Conservation (phyloP, 2,113 vertebrate genomes). For the Cephalopholis sonnerati region DNA sequence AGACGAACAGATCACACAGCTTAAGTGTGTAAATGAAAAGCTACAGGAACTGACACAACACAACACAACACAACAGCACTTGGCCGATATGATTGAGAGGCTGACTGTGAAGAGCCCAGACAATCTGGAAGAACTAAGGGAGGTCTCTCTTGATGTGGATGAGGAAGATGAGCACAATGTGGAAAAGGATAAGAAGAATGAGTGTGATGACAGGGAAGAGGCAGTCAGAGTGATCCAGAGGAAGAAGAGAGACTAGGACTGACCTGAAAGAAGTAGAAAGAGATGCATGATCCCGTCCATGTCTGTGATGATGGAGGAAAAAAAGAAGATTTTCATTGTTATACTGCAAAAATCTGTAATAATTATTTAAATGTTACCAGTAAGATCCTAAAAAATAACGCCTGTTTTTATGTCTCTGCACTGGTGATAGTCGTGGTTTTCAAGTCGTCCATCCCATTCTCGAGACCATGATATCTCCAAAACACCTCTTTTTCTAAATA, state of each 20-base stretch:
- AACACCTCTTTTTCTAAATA: no score
- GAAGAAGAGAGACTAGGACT: constrained; percentile 19
- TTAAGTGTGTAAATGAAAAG: constrained; percentile 92
- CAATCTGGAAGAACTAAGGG: constrained; percentile 82
- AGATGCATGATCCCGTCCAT: not conserved
- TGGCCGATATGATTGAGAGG: constrained; percentile 94
- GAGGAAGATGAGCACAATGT: constrained; percentile 66
- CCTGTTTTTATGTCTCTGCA: no score
- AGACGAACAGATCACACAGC: constrained; percentile 87
- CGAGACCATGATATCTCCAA: no score
- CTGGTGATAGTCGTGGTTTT: no score
- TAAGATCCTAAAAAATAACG: no score
- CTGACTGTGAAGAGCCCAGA: constrained; percentile 87
- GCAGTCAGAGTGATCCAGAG: not conserved
- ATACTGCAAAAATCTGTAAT: no score
- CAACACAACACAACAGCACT: constrained; percentile 85
- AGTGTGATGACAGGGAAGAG: not conserved
- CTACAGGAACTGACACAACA: constrained; percentile 90
- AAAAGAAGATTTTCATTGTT: not conserved
- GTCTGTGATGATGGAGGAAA: not conserved
- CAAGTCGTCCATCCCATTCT: no score
- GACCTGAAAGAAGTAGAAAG: constrained; percentile 9
- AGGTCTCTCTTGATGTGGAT: constrained; percentile 81
- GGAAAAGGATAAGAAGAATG: not conserved
- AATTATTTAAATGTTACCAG: no score